phyloP scores from a whole-genome alignment of 2,113 vertebrate species.

The Motacilla alba region DNA sequence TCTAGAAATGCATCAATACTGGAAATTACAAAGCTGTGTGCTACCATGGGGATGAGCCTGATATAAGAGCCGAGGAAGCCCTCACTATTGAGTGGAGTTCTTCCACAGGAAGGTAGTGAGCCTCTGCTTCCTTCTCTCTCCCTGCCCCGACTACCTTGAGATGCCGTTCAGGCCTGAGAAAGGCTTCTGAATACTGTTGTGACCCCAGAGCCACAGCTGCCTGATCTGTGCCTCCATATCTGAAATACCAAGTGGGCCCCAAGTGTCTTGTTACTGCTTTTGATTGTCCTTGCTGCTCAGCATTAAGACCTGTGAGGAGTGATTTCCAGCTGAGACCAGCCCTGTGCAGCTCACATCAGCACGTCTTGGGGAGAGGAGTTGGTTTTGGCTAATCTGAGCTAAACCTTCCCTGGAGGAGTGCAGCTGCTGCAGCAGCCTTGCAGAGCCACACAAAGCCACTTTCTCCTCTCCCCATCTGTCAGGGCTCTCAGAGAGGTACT shows the following conservation, averaged over 20 bases:
- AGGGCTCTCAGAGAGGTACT: neutral
- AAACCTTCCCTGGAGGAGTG: constrained; percentile 38
- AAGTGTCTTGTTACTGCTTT: neutral
- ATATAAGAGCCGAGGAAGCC: neutral
- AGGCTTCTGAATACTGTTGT: neutral
- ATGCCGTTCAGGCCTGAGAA: neutral
- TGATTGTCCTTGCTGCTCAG: constrained; percentile 48
- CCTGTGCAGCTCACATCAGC: neutral
- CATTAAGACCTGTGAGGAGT: neutral
- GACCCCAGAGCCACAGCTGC: neutral
- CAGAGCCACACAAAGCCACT: neutral
- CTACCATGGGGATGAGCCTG: neutral
- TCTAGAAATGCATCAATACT: constrained; percentile 40
- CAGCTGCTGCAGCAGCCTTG: constrained; percentile 39
- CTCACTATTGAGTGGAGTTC: neutral
- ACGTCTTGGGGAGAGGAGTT: constrained; percentile 9
- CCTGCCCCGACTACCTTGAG: neutral
- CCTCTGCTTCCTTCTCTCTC: neutral
- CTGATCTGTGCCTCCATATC: neutral
- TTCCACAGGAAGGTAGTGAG: neutral
- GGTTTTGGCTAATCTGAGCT: constrained; percentile 46
- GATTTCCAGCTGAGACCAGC: constrained; percentile 47
- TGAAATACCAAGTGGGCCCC: constrained; percentile 1
- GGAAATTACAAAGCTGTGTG: neutral
- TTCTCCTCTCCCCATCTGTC: neutral